Evolutionary conservation across 2,797 vertebrate species (phyloP), one percentile per base, ranked within the genome.

Genomic region (Cheirogaleus major): DNA sequence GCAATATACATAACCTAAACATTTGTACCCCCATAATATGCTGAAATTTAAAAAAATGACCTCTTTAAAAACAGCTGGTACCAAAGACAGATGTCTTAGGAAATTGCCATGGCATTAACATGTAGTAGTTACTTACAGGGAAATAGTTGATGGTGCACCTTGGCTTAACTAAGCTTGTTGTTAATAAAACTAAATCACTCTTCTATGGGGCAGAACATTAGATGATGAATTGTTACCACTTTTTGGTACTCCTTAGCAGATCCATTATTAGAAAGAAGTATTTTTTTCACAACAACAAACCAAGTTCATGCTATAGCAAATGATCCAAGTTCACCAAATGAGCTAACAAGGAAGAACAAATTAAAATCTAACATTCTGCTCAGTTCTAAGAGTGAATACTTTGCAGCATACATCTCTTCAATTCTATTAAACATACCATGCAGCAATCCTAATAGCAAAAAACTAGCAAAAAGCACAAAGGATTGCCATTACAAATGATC

Each of bases 261-360:
- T 86, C 43, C 57, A 89, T 91, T 63, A 89, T 83, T 75, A 95
- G 43, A 87, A 95, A 79, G 23, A 59, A 81, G 30, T n/a, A 13
- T n/a, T 35, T 86, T 93, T 83, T 87, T 85, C 70, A 41, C 45
- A 92, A 85, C 38, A 91, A 65, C 50, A 92, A 95, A 88, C 67
- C 45, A 92, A 69, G 25, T 72, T 69, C 38, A 35, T 85, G 81
- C 69, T 93, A 43, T 12, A 89, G 81, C 50, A 80, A 95, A 91
- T n/a, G 86, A 70, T 65, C 75, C 52, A 75, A 72, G 45, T 73
- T 86, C 38, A 67, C 45, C 59, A 76, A 95, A 75, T 80, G 23
- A 72, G 23, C 69, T 96, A 91, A 91, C 41, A 52, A 95, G 82
- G 38, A 55, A 91, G 82, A 87, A 41, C 63, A 94, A 85, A 86